A percentile compares a stretch with the other conserved stretches of the same genome.
phyloP scores from a whole-genome alignment of 1,140 invertebrate genomes.

The Hylaeus volcanicus region DNA sequence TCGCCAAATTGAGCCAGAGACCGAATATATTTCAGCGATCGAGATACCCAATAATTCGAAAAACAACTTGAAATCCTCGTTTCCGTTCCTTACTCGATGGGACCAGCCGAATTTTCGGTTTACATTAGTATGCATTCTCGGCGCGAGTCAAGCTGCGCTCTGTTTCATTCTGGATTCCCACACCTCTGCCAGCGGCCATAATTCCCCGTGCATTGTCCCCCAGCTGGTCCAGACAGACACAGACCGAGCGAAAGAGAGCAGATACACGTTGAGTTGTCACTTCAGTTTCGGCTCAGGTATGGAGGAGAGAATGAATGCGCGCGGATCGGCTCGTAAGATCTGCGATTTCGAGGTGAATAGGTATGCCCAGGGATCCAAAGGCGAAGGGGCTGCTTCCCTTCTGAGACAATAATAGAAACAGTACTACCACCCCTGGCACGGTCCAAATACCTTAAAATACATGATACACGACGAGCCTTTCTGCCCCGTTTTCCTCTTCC shows the following conservation, averaged over 20 bases:
- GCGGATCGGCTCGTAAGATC: conserved; percentile 35
- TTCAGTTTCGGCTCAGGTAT: conserved; percentile 17
- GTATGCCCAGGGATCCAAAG: conserved; percentile 2
- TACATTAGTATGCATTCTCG: conserved; percentile 51
- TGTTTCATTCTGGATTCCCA: conserved; percentile 66
- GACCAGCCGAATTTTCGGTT: neutral
- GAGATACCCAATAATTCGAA: too few relatives aligned
- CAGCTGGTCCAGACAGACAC: conserved; percentile 55
- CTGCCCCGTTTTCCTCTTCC: conserved; percentile 28
- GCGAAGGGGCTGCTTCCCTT: conserved; percentile 59
- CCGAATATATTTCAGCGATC: too few relatives aligned
- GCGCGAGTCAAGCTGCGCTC: conserved; percentile 36
- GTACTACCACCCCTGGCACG: conserved; percentile 63
- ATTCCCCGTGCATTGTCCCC: conserved; percentile 68
- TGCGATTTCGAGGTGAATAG: conserved; percentile 23
- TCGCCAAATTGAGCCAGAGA: too few relatives aligned
- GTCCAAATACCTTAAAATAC: conserved; percentile 72
- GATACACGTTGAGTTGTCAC: conserved; percentile 54
- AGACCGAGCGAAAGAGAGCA: conserved; percentile 1
- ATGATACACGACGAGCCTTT: conserved; percentile 72
- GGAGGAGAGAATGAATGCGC: conserved; percentile 23
- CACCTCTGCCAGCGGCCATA: conserved; percentile 59
- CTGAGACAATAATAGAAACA: conserved; percentile 80
- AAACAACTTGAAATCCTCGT: too few relatives aligned
- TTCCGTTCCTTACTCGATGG: too few relatives aligned